phyloP scores from a whole-genome alignment of 2,888 invertebrate genomes.

The Himalopsyche kuldschensis region DNA sequence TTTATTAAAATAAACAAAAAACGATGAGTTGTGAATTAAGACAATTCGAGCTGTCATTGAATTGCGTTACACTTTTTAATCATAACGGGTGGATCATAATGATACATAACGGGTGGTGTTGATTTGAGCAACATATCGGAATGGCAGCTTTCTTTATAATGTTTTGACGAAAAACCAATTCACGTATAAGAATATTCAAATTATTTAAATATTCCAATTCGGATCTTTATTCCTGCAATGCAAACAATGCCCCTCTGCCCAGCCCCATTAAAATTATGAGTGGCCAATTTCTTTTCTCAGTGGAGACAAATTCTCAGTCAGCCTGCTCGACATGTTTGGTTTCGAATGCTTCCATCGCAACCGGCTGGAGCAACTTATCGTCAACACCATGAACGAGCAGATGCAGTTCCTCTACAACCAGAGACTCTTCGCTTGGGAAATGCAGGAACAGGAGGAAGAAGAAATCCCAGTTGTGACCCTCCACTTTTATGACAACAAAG shows the following conservation, averaged over 20 bases:
- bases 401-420: conserved; percentile 93
- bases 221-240: neutral
- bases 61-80: too few species aligned
- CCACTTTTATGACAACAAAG: conserved; percentile 85
- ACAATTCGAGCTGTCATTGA: too few species aligned
- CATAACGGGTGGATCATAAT: too few species aligned
- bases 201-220: neutral
- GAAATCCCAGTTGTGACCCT: conserved; percentile 71
- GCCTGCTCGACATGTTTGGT: conserved; percentile 86
- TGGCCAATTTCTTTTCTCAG: conserved; percentile 56
- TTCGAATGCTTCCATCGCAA: conserved; percentile 90
- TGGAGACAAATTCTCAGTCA: conserved; percentile 80
- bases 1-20: too few species aligned
- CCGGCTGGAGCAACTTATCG: conserved; percentile 82
- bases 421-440: conserved; percentile 88
- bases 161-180: too few species aligned
- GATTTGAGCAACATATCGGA: too few species aligned
- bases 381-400: conserved; percentile 90
- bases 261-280: conserved; percentile 6
- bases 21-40: too few species aligned
- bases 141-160: too few species aligned
- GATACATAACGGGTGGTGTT: too few species aligned
- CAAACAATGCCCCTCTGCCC: neutral
- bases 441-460: conserved; percentile 79
- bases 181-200: too few species aligned